Evolutionary conservation across 2,888 invertebrate genomes (phyloP).

Genomic region (Trichopoda pennipes): DNA sequence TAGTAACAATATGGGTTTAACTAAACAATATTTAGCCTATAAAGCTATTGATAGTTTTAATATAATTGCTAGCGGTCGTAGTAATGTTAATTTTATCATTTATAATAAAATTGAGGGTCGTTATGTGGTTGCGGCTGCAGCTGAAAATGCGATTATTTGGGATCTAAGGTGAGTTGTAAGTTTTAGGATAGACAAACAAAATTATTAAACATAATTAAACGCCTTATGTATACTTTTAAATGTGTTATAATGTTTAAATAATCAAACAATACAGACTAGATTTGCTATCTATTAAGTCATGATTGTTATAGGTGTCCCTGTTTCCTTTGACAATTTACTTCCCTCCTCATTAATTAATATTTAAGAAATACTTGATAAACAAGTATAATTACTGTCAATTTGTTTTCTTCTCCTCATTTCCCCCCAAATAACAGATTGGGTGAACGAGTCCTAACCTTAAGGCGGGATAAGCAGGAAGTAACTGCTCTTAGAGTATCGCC

Average conservation of each 20-base stretch:
- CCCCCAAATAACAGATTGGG: constrained; percentile 76
- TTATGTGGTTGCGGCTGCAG: constrained; percentile 94
- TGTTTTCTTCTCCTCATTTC: background rate
- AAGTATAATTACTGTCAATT: background rate
- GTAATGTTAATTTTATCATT: constrained; percentile 90
- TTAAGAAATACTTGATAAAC: no score
- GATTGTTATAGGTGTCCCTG: no score
- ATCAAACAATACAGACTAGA: no score
- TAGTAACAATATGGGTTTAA: constrained; percentile 87
- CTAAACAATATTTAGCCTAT: constrained; percentile 97
- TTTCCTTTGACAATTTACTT: no score
- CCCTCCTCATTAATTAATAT: no score
- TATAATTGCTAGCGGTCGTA: constrained; percentile 89
- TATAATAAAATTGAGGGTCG: constrained; percentile 89
- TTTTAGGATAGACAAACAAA: no score
- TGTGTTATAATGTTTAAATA: no score
- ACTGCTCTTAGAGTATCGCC: constrained; percentile 89
- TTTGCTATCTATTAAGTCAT: no score
- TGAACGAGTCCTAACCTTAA: constrained; percentile 87
- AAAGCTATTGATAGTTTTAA: constrained; percentile 92
- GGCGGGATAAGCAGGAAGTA: constrained; percentile 90
- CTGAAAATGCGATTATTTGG: constrained; percentile 97
- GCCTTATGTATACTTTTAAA: no score
- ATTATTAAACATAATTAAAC: no score
- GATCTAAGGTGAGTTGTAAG: constrained; percentile 88